Evolutionary conservation across 2,113 vertebrate species (phyloP).

Genomic region (Microtus pennsylvanicus): DNA sequence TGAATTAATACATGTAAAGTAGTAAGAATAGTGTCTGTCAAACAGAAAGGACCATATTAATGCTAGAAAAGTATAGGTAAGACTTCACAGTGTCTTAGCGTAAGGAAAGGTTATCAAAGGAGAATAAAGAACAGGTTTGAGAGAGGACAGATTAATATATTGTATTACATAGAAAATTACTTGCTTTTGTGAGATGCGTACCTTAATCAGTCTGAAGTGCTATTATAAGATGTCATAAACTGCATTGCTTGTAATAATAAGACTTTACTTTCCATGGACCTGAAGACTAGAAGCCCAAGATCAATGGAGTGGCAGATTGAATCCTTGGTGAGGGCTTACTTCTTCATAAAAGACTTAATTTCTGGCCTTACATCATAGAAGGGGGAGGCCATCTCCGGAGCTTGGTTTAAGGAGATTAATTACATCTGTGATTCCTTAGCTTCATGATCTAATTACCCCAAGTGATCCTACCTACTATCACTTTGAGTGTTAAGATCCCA

Average conservation of each 20-base stretch:
- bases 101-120: neutral
- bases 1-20: neutral
- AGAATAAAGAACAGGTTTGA: slow-evolving; percentile 29
- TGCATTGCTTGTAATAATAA: neutral
- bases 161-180: slow-evolving; percentile 17
- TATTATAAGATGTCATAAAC: neutral
- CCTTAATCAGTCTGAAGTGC: neutral
- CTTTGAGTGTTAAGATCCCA: neutral
- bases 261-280: neutral
- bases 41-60: neutral
- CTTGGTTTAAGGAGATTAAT: neutral
- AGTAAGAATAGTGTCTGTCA: slow-evolving; percentile 10
- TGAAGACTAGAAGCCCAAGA: neutral
- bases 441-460: neutral
- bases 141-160: neutral
- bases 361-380: neutral
- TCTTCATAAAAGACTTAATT: neutral
- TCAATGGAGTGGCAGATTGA: neutral
- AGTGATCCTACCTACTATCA: neutral
- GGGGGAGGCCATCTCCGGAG: neutral
- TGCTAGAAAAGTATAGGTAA: slow-evolving; percentile 28
- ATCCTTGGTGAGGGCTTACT: neutral
- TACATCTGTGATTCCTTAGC: neutral
- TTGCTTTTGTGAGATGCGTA: neutral
- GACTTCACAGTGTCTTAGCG: neutral